A percentile compares a stretch with the other conserved stretches of the same genome.
Conservation (phyloP, 2,797 vertebrate genomes). For the Melanotaenia trifasciata region DNA sequence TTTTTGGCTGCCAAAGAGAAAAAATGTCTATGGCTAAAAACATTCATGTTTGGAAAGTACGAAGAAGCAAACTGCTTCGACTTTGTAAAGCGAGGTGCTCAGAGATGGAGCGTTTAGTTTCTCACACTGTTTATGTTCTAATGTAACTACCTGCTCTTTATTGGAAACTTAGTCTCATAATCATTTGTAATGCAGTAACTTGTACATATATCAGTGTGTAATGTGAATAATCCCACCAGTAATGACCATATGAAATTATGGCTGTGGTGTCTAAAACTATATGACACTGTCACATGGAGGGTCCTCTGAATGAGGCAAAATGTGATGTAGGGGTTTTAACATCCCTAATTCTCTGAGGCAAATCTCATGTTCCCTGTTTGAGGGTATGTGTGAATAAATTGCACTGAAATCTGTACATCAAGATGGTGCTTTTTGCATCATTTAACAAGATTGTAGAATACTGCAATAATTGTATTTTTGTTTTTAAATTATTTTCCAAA, state of each 20-base stretch:
- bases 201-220: slow-evolving; percentile 79
- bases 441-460: slow-evolving; percentile 96
- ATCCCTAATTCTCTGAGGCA: slow-evolving; percentile 53
- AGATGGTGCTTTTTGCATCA: slow-evolving; percentile 94
- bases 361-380: slow-evolving; percentile 58
- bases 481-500: slow-evolving; percentile 92
- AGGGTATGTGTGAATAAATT: slow-evolving; percentile 87
- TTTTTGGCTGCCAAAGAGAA: slow-evolving; percentile 69
- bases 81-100: slow-evolving; percentile 50
- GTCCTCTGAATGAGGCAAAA: slow-evolving; percentile 21
- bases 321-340: slow-evolving; percentile 35
- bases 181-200: slow-evolving; percentile 71
- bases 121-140: slow-evolving; percentile 55
- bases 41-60: slow-evolving; percentile 29
- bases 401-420: slow-evolving; percentile 96
- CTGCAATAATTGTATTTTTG: slow-evolving; percentile 94
- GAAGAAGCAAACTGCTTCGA: slow-evolving; percentile 28
- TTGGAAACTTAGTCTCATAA: slow-evolving; percentile 60
- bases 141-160: slow-evolving; percentile 69
- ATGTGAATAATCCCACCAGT: slow-evolving; percentile 75
- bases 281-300: slow-evolving; percentile 42
- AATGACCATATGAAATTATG: slow-evolving; percentile 53
- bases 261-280: slow-evolving; percentile 49
- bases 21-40: slow-evolving; percentile 48
- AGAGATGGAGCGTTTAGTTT: slow-evolving; percentile 45